phyloP scores from a whole-genome alignment of 2,113 vertebrate species.

The Spilogale gracilis region DNA sequence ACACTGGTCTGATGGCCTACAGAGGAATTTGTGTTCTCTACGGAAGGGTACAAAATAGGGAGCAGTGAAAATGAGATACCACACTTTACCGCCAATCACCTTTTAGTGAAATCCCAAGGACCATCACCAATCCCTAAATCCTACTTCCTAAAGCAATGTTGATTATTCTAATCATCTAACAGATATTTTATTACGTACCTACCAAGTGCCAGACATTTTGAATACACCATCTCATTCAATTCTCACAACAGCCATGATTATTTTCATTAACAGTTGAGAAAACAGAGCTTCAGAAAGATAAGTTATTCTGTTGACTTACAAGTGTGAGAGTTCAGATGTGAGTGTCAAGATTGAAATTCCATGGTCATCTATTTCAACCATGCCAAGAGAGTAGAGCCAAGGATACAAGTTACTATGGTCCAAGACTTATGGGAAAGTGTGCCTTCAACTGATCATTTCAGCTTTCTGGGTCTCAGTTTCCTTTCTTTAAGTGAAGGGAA shows the following conservation, averaged over 20 bases:
- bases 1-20: neutral
- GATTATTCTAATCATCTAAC: neutral
- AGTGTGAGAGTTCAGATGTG: neutral
- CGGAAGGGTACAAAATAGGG: neutral
- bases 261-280: neutral
- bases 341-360: neutral
- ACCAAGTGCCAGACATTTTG: neutral
- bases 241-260: neutral
- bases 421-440: constrained; percentile 17
- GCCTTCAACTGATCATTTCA: neutral
- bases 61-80: neutral
- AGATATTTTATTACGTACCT: neutral
- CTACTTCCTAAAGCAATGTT: neutral
- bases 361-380: neutral
- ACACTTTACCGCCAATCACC: neutral
- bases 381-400: neutral
- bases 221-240: constrained; percentile 24
- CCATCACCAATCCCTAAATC: neutral
- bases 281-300: constrained; percentile 41
- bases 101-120: neutral
- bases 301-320: neutral
- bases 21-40: neutral
- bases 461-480: neutral
- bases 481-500: neutral
- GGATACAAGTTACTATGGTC: neutral